Base-by-base conservation (phyloP, 1,140 invertebrate genomes). In the Drosophila rhopaloa region DNA sequence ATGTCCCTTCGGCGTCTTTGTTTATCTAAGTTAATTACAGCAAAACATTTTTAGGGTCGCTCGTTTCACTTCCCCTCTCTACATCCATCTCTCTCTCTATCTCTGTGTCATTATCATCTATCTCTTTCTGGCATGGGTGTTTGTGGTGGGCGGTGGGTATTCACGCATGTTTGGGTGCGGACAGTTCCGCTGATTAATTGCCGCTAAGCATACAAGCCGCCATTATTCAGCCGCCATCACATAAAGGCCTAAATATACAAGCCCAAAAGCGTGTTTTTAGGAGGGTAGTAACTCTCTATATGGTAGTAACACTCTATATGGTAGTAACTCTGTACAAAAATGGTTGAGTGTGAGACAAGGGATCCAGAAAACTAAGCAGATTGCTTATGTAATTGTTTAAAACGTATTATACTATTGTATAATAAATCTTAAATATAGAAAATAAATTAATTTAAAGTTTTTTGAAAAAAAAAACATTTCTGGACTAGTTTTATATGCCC, bases 21-120 rank as follows among this genome's bases (percentile, higher is more conserved):
- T 88, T 88, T 88, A 89, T 88, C 84, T 89, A 89, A 88, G 83
- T 88, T 89, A 88, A 88, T 88, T 88, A 88, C 84, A 88, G 73
- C 80, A 89, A 88, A 88, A 88, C 83, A 88, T 88, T 88, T 82
- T 88, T 80, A 80, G 84, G 80, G 60, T 83, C 84, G 68, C 58
- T 48, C 44, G 46, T 32, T 11, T 50, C 43, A 27, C n/a, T 48
- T 4, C 37, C 68, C 8, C 9, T 10, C n/a, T 35, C 8, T 38
- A 38, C 4, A 4, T 11, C 37, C 11, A 10, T 38, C 37, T 38
- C 37, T 11, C 10, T 11, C 9, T 38, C 37, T 11, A 3, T 38
- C 10, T 10, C 37, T 38, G 27, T 51, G n/a, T 35, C 48, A 51
- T 6, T 10, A 32, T 27, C 55, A 56, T 50, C 48, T 16, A 43